phyloP scores from a whole-genome alignment of 1,140 invertebrate species.

The Microplitis mediator region DNA sequence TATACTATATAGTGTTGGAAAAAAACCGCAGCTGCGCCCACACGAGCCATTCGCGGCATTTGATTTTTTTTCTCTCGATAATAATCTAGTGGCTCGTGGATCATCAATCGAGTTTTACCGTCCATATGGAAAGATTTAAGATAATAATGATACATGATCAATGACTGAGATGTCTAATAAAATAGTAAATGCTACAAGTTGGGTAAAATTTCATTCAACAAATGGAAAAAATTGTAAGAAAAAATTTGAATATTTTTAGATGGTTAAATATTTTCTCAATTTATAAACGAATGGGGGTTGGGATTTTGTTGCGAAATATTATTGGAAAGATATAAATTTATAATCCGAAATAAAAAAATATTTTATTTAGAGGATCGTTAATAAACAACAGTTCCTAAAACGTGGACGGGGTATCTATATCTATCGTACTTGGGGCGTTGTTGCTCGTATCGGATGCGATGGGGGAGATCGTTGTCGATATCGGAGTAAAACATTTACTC shows the following conservation, averaged over 20 bases:
- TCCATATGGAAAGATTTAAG: background rate
- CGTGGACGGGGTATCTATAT: background rate
- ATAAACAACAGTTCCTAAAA: background rate
- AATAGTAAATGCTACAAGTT: no score
- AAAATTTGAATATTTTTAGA: no score
- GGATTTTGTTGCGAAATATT: no score
- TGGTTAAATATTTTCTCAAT: no score
- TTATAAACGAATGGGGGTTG: no score
- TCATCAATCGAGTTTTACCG: slow-evolving; percentile 18
- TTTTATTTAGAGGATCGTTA: background rate
- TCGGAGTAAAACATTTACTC: background rate
- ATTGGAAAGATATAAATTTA: no score
- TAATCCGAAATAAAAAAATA: no score
- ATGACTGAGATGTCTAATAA: no score
- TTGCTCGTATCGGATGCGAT: background rate
- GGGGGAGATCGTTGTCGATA: background rate
- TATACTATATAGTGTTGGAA: background rate
- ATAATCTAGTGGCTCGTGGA: slow-evolving; percentile 23
- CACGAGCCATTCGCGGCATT: slow-evolving; percentile 13
- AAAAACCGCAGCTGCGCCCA: slow-evolving; percentile 14
- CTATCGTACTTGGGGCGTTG: background rate
- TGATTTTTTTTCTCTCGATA: slow-evolving; percentile 14
- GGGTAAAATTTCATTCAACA: no score
- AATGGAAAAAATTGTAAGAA: no score
- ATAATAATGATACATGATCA: background rate